Evolutionary conservation across 2,888 invertebrate species (phyloP).

Genomic region (Muschampia plurimacula): DNA sequence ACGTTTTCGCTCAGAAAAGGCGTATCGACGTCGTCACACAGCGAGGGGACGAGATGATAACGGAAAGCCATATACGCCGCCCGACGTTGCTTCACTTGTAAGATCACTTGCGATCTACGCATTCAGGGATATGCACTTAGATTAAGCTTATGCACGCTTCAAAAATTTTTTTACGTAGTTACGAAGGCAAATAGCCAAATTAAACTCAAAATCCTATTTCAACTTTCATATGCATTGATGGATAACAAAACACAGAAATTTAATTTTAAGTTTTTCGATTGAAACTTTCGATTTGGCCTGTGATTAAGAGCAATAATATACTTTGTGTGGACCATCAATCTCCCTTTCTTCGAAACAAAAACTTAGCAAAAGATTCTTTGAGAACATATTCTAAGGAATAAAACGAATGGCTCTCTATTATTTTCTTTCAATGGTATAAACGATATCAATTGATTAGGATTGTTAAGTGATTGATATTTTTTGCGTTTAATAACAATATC

Average conservation of each 20-base stretch:
- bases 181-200: too few species aligned
- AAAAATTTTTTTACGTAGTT: too few species aligned
- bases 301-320: background rate
- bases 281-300: conserved; percentile 25
- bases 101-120: too few species aligned
- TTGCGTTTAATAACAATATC: background rate
- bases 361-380: conserved; percentile 24
- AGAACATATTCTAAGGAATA: conserved; percentile 24
- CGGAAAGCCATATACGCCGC: too few species aligned
- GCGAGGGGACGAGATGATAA: too few species aligned
- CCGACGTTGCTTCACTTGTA: too few species aligned
- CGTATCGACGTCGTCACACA: too few species aligned
- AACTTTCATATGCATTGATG: too few species aligned
- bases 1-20: too few species aligned
- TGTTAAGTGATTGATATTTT: conserved; percentile 13
- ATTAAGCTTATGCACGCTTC: too few species aligned
- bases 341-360: conserved; percentile 28
- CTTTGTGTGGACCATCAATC: conserved; percentile 23
- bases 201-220: too few species aligned
- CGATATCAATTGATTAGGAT: conserved; percentile 22
- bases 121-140: too few species aligned
- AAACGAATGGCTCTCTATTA: conserved; percentile 28
- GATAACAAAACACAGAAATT: background rate
- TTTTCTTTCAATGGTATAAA: conserved; percentile 11
- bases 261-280: conserved; percentile 11